Base-by-base conservation (phyloP, 2,888 invertebrate genomes). In the Drosophila siamana region DNA sequence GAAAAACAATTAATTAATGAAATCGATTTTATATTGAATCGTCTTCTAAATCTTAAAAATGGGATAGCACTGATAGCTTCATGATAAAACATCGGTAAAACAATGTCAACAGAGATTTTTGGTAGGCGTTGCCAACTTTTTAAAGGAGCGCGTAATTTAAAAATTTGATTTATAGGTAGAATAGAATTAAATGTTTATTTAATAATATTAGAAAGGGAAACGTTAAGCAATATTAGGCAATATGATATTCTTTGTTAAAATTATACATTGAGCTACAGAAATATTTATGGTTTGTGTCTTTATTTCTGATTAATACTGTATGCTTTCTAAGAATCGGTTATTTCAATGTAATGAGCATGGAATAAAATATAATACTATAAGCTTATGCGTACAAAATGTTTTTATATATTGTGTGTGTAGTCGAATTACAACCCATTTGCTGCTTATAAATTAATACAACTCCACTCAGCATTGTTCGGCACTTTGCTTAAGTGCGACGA, bases 381-480 rank as follows among this genome's bases (percentile, higher is more conserved):
- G 64, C 69, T 68, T 88, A 80, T 76, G 67, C 60, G 50, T 74
- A 63, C 22, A 47, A 60, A 60, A 71, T 76, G 54, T 71, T 38
- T 64, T 38, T 40, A 38, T 56, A 28, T 55, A 55, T 28, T 55
- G 54, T 52, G 28, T 52, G 56, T 77, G 65, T 79, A 83, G 77
- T 72, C 64, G 70, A 69, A 86, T 68, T 88, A 83, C 83, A 88
- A 83, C 83, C 82, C 73, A 61, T 80, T 60, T 68, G 71, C 78
- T 71, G 68, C 89, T 83, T 83, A 83, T 51, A 60, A 60, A 60
- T 80, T 81, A 88, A 74, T 78, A 88, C 89, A 88, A 80, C 73
- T 69, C 50, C 68, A 26, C 40, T 46, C 41, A 26, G 40, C 33
- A 33, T 28, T 28, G 24, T 24, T 60, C 46, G 44, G 22, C 56